Conservation (phyloP, 2,888 invertebrate genomes). For the Drosophila rubida region DNA sequence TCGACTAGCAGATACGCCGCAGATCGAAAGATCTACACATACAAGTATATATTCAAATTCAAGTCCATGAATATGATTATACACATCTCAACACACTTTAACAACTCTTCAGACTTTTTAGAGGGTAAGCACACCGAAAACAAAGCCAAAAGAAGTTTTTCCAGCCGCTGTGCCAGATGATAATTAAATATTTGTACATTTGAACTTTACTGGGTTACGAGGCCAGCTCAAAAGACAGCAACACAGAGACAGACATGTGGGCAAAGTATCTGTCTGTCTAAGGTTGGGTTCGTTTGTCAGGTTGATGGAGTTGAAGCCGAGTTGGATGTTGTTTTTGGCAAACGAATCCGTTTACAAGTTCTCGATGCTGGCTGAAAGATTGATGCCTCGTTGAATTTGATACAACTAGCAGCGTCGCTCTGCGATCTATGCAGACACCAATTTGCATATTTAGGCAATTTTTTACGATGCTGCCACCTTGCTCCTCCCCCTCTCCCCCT, state of each 20-base stretch:
- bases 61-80: no score
- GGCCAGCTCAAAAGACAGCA: conserved; percentile 41
- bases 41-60: no score
- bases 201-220: conserved; percentile 69
- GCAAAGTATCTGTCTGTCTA: conserved; percentile 2
- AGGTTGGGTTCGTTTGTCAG: conserved; percentile 16
- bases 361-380: conserved; percentile 43
- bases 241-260: conserved; percentile 1
- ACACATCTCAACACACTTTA: no score
- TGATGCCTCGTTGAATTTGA: conserved; percentile 29
- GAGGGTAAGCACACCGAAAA: conserved; percentile 16
- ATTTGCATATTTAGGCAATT: conserved; percentile 40
- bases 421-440: conserved; percentile 4
- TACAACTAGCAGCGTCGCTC: conserved; percentile 15
- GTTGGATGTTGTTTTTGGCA: conserved; percentile 29
- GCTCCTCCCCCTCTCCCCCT: no score
- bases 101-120: background rate
- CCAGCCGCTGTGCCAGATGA: conserved; percentile 37
- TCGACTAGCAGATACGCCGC: background rate
- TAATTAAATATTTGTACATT: conserved; percentile 74
- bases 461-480: conserved; percentile 11
- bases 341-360: conserved; percentile 37
- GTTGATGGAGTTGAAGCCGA: no score
- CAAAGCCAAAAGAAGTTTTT: conserved; percentile 3
- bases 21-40: no score